These are phyloP conservation scores for Tetragonula carbonaria DNA, from an alignment of 2,888 invertebrate species.

Conservation along the genomic window DNA sequence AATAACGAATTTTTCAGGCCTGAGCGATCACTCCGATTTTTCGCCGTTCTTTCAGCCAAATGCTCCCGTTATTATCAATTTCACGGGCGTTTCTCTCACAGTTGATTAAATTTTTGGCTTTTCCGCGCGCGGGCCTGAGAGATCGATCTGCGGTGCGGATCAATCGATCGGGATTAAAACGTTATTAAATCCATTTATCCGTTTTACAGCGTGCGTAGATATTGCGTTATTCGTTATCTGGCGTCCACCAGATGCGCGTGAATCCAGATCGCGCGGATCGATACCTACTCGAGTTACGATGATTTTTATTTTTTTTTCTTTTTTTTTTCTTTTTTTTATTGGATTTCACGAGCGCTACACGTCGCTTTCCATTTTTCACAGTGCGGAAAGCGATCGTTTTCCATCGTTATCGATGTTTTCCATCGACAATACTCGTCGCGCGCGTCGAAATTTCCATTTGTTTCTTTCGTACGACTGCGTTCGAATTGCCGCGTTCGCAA, in stretches of 20 bases:
- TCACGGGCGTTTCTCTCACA: conserved; percentile 28
- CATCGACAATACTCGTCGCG: too few species aligned
- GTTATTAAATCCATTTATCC: conserved; percentile 64
- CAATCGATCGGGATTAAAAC: conserved; percentile 49
- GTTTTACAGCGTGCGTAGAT: conserved; percentile 29
- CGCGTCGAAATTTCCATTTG: neutral
- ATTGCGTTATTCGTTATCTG: conserved; percentile 57
- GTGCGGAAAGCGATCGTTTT: neutral
- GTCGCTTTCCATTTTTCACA: neutral
- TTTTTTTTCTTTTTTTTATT: neutral
- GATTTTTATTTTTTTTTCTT: neutral
- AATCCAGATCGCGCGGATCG: conserved; percentile 19
- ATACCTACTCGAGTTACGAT: conserved; percentile 4
- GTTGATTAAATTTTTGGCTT: conserved; percentile 50
- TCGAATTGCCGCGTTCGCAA: too few species aligned
- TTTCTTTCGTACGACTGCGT: neutral
- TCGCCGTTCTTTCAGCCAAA: conserved; percentile 46
- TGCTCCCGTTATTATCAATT: conserved; percentile 57
- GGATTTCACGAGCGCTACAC: neutral
- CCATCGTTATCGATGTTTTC: neutral
- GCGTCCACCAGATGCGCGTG: conserved; percentile 32
- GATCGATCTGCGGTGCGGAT: conserved; percentile 17
- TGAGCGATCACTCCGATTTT: conserved; percentile 33
- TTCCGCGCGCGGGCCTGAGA: conserved; percentile 10
- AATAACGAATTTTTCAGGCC: conserved; percentile 34